These are phyloP conservation scores for Sparidentex hasta DNA, from an alignment of 2,797 vertebrate genomes.

Conservation along the genomic window DNA sequence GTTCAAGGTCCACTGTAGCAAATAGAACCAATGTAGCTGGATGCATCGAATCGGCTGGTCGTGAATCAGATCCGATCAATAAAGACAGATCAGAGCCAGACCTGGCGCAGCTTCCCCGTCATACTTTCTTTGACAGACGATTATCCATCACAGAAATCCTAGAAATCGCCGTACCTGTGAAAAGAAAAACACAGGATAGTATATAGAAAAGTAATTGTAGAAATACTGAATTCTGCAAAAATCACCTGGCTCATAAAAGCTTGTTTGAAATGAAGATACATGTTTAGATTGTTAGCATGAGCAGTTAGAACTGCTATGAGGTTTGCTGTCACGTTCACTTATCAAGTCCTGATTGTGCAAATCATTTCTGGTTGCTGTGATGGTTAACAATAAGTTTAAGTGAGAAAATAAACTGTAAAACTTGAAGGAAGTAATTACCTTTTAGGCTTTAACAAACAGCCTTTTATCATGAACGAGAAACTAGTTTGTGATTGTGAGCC, in stretches of 20 bases:
- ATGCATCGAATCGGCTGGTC: neutral
- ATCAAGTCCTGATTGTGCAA: neutral
- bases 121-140: neutral
- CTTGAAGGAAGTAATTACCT: neutral
- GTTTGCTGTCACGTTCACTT: neutral
- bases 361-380: neutral
- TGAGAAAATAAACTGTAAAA: neutral
- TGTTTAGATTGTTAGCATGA: neutral
- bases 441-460: neutral
- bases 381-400: neutral
- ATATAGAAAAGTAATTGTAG: neutral
- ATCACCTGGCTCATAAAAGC: neutral
- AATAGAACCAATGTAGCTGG: slow-evolving; percentile 3
- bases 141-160: slow-evolving; percentile 21
- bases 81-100: slow-evolving; percentile 11
- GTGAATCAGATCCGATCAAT: slow-evolving; percentile 9
- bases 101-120: neutral
- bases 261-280: slow-evolving; percentile 5
- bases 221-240: neutral
- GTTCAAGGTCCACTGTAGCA: slow-evolving; percentile 11
- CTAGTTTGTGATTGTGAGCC: too few species aligned
- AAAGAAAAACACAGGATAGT: slow-evolving; percentile 22
- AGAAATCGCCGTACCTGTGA: slow-evolving; percentile 78
- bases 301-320: neutral
- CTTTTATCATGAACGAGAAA: neutral